Base-by-base conservation (phyloP, 2,888 invertebrate species). In the Sceliomorpha sp. region DNA sequence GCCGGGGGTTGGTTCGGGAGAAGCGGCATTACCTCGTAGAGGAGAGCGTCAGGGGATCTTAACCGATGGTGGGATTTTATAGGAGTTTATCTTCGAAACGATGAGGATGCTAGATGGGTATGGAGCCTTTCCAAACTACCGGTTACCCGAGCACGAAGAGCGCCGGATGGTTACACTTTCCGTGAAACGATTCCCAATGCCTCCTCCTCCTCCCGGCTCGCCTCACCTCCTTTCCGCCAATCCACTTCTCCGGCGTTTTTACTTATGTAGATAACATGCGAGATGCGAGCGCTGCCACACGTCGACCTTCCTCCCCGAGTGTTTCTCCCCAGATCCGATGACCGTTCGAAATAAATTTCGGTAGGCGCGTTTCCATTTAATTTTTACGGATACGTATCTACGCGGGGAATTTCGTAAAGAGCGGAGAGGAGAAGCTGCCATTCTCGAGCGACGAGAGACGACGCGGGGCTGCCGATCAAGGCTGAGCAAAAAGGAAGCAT, bases 41-140 rank as follows among this genome's bases (percentile, higher is more conserved):
- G 50, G 59, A 70, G 73, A 62, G 67, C 55, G 59, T 58, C 50
- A 70, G 68, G 73, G 48, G 64, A 67, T 78, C 72, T 79, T 79
- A 81, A 81, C 74, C 73, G 76, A 73, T 75, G 77, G 74, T 75
- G 75, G 78, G 80, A 84, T 82, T 85, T 84, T 81, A 83, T 83
- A 76, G 77, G 77, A 80, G 83, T 82, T 81, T 80, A 82, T 83
- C 82, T 81, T 78, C 69, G 75, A 73, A 20, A 64, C 73, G 74
- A 80, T 80, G 82, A 78, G 74, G 77, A 77, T 45, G 74, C 72
- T 64, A 47, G 75, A 75, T 72, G 73, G 64, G 73, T 77, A 78
- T 74, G 75, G 71, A 74, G 73, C 72, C 72, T 64, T 76, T 79
- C 71, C 58, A 73, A 75, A 79, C 73, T 75, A 74, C 68, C 73